Base-by-base conservation (phyloP, 64 coral and sea anemone species). In the Actinia tenebrosa region DNA sequence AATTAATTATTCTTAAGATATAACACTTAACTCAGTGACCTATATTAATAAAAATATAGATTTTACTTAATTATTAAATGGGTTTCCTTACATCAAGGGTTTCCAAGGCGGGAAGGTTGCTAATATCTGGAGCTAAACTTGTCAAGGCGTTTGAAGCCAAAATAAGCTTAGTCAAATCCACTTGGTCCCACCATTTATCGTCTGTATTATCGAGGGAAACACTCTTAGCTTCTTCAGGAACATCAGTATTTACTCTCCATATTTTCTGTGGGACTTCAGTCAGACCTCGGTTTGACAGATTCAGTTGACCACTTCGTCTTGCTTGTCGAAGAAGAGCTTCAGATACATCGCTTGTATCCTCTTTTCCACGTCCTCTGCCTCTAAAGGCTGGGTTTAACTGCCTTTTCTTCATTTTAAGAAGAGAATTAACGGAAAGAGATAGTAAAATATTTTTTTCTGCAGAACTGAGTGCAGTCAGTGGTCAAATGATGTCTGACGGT, bases 121-220 rank as follows among this genome's bases (percentile, higher is more conserved):
- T 60, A 56, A 99, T 93, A 42, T 99, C 90, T 10, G 82, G 15
- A 60, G 93, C 95, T 86, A 99, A 87, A n/a, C 86, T 82, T 10
- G 91, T 99, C 23, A 99, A 83, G 58, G 87, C 84, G 78, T 99
- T 99, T 0, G 97, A 99, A 77, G 97, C 97, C n/a, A 99, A 16
- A 17, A 99, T 95, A 3, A 99, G 52, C 62, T 99, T 99, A 30
- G 78, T 95, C 5, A 99, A 63, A 15, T 99, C 97, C 6, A 90
- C 88, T 71, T 95, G 93, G 44, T 99, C 97, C 95, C 95, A 98
- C 91, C 94, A 95, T 30, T 90, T 86, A 0, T 93, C 93, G 37
- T 99, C 93, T 37, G 90, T 83, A 66, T 71, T 58, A 64, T 99
- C 93, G 53, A 99, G 80, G 1, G 97, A 99, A 4, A 92, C 97